These are phyloP conservation scores for Hydropsyche betteni DNA, from an alignment of 2,888 invertebrate genomes.

Conservation along the genomic window DNA sequence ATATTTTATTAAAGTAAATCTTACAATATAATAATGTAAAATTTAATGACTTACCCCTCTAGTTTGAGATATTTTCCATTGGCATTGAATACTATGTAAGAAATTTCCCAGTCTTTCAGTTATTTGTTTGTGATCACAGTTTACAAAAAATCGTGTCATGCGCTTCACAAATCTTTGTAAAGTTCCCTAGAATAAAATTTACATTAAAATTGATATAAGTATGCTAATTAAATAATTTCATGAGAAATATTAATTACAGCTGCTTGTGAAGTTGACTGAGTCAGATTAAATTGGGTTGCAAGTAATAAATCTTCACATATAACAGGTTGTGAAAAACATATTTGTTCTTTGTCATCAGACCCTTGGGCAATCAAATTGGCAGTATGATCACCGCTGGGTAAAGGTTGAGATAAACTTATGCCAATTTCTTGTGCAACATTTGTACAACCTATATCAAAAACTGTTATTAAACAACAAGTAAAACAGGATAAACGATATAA, in stretches of 20 bases:
- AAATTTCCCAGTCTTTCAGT: conserved; percentile 66
- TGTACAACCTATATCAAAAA: conserved; percentile 14
- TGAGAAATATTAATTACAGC: conserved; percentile 51
- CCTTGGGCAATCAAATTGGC: conserved; percentile 50
- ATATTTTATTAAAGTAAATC: no score
- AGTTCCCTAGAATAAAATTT: conserved; percentile 49
- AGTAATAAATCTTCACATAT: conserved; percentile 83
- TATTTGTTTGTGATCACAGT: conserved; percentile 72
- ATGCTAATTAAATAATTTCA: neutral
- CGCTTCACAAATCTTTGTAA: conserved; percentile 85
- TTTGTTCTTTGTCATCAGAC: conserved; percentile 54
- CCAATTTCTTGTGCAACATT: conserved; percentile 49
- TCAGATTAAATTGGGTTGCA: conserved; percentile 72
- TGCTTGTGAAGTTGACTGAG: conserved; percentile 58
- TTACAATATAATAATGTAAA: neutral
- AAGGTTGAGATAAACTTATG: conserved; percentile 60
- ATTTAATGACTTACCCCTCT: conserved; percentile 39
- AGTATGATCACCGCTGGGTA: conserved; percentile 53
- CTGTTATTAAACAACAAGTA: neutral
- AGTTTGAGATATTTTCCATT: conserved; percentile 46
- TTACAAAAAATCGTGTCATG: conserved; percentile 93
- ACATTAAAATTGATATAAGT: neutral
- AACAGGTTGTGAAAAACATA: conserved; percentile 88
- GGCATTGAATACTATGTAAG: conserved; percentile 48
- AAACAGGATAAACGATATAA: neutral